phyloP scores from a whole-genome alignment of 2,113 vertebrate genomes.

The Oncorhynchus keta region DNA sequence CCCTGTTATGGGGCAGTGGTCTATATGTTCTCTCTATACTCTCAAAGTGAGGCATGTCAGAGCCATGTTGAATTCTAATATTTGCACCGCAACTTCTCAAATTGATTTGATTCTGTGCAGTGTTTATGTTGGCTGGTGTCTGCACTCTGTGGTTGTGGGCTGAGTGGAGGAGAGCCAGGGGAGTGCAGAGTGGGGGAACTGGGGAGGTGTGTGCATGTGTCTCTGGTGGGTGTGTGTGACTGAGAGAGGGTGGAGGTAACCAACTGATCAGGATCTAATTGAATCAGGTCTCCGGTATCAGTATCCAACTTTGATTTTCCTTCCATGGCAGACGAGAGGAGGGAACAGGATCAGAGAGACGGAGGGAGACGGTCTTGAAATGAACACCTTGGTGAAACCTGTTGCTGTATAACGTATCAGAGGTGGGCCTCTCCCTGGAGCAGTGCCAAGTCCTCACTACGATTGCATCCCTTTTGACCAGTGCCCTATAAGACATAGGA shows the following conservation, averaged over 20 bases:
- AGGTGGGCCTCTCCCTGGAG: slow-evolving; percentile 62
- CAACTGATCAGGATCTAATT: slow-evolving; percentile 48
- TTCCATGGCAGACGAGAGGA: slow-evolving; percentile 25
- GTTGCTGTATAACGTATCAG: slow-evolving; percentile 75
- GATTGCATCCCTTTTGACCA: slow-evolving; percentile 22
- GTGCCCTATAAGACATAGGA: background rate
- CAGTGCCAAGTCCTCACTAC: slow-evolving; percentile 47
- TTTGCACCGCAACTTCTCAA: slow-evolving; percentile 55
- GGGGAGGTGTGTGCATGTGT: background rate
- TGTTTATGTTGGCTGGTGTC: slow-evolving; percentile 67
- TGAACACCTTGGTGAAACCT: slow-evolving; percentile 78
- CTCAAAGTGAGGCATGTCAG: slow-evolving; percentile 56
- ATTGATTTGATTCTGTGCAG: slow-evolving; percentile 64
- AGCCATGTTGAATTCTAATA: slow-evolving; percentile 54
- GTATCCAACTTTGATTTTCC: slow-evolving; percentile 66
- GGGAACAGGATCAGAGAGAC: background rate
- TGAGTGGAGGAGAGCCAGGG: slow-evolving; percentile 18
- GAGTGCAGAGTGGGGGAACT: background rate
- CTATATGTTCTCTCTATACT: slow-evolving; percentile 19
- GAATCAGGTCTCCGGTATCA: slow-evolving; percentile 57
- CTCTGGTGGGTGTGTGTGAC: background rate
- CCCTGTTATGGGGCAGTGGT: background rate
- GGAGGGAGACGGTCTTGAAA: slow-evolving; percentile 61
- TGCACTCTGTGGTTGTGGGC: slow-evolving; percentile 58
- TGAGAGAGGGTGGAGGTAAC: slow-evolving; percentile 17